A percentile compares a stretch with the other conserved stretches of the same genome.
Evolutionary conservation across 2,888 invertebrate species (phyloP).

Genomic region (Sinodicranocentrus sp.): DNA sequence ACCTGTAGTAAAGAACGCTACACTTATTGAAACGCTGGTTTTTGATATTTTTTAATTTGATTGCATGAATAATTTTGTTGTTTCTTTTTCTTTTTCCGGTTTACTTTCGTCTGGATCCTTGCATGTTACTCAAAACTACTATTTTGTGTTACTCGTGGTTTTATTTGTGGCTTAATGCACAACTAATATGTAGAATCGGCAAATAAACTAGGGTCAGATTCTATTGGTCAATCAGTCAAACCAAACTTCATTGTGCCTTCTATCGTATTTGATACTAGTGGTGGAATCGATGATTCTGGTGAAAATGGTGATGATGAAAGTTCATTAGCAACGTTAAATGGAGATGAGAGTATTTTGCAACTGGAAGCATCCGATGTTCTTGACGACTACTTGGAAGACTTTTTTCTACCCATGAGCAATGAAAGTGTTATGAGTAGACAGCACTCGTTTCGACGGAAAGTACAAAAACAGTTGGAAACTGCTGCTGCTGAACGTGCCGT

Average conservation of each 20-base stretch:
- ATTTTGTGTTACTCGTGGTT: slow-evolving; percentile 13
- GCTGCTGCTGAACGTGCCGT: slow-evolving; percentile 73
- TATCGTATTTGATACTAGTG: slow-evolving; percentile 53
- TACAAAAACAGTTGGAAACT: slow-evolving; percentile 74
- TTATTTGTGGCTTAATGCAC: neutral
- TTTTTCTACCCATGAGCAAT: slow-evolving; percentile 77
- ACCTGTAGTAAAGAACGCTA: too few species aligned
- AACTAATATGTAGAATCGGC: neutral
- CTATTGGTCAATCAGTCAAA: slow-evolving; percentile 26
- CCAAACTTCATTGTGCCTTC: slow-evolving; percentile 61
- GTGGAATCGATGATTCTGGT: slow-evolving; percentile 20
- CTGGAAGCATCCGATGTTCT: slow-evolving; percentile 65
- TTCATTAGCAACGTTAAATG: slow-evolving; percentile 50
- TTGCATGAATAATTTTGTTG: slow-evolving; percentile 4
- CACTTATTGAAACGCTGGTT: too few species aligned
- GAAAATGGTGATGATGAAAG: slow-evolving; percentile 43
- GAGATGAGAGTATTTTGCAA: slow-evolving; percentile 56
- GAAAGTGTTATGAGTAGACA: slow-evolving; percentile 77
- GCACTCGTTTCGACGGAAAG: slow-evolving; percentile 77
- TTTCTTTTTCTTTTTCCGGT: slow-evolving; percentile 43
- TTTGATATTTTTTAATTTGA: too few species aligned
- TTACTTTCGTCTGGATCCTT: slow-evolving; percentile 32
- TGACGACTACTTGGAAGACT: slow-evolving; percentile 78
- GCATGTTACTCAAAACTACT: slow-evolving; percentile 27
- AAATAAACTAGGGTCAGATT: neutral